Conservation (phyloP, 2,888 invertebrate species). For the Lochmaea crataegi region DNA sequence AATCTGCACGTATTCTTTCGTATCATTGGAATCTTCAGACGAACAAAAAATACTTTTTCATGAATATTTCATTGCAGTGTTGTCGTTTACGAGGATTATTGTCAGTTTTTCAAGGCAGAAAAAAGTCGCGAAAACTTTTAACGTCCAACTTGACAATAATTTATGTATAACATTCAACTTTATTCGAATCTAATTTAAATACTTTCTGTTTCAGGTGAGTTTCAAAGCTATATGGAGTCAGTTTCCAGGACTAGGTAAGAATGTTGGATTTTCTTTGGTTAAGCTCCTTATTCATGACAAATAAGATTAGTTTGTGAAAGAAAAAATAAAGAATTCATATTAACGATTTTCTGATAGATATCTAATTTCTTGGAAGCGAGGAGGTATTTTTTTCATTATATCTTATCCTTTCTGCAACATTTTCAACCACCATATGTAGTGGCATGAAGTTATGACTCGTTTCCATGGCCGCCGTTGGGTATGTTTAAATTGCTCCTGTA, state of each 20-base stretch:
- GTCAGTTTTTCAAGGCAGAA: slow-evolving; percentile 14
- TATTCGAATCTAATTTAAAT: slow-evolving; percentile 29
- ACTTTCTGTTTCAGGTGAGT: slow-evolving; percentile 33
- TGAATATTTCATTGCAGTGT: slow-evolving; percentile 29
- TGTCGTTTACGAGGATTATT: slow-evolving; percentile 27
- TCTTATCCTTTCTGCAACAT: too few species aligned
- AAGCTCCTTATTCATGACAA: too few species aligned
- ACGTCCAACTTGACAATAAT: slow-evolving; percentile 26
- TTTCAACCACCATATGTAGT: too few species aligned
- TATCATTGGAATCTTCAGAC: slow-evolving; percentile 11
- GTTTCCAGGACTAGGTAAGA: slow-evolving; percentile 23
- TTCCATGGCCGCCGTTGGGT: too few species aligned
- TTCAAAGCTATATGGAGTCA: slow-evolving; percentile 19
- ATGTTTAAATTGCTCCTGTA: too few species aligned
- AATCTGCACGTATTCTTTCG: slow-evolving; percentile 14
- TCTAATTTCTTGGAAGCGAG: too few species aligned
- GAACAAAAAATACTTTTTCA: slow-evolving; percentile 20
- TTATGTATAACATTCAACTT: slow-evolving; percentile 27
- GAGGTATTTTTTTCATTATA: too few species aligned
- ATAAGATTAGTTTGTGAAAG: too few species aligned
- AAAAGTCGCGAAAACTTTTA: slow-evolving; percentile 19
- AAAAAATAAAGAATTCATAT: too few species aligned
- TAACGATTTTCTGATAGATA: too few species aligned
- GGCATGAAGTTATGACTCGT: too few species aligned
- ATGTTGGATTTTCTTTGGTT: slow-evolving; percentile 6